phyloP scores from a whole-genome alignment of 1,140 invertebrate species.

The Euura saliciscinereae region DNA sequence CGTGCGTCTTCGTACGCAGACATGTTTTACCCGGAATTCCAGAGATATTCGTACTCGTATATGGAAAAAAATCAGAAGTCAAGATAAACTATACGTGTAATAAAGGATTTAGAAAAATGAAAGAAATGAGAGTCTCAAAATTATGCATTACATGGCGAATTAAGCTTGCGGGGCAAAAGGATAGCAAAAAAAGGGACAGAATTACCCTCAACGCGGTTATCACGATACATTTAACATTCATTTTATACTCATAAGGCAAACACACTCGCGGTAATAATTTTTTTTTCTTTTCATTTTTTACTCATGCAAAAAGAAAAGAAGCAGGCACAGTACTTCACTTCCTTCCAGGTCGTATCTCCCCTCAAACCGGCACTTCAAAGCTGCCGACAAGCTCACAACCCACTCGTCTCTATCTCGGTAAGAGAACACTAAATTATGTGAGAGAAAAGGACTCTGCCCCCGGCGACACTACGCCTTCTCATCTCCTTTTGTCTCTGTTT shows the following conservation, averaged over 20 bases:
- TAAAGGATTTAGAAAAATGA: no score
- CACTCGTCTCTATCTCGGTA: not conserved
- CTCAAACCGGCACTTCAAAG: constrained; percentile 4
- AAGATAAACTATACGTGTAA: no score
- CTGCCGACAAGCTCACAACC: not conserved
- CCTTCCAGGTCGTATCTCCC: constrained; percentile 5
- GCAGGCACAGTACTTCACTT: constrained; percentile 6
- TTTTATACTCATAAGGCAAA: not conserved
- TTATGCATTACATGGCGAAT: not conserved
- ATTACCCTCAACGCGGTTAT: not conserved
- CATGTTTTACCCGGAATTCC: no score
- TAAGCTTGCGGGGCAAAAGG: not conserved
- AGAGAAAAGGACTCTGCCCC: not conserved
- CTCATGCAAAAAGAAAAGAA: not conserved
- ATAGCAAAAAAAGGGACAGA: not conserved
- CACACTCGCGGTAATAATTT: not conserved
- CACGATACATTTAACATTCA: constrained; percentile 8
- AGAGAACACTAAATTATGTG: no score
- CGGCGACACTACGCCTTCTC: not conserved
- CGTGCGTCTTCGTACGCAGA: no score
- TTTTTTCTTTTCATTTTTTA: not conserved
- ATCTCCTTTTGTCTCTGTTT: no score
- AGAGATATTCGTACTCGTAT: no score
- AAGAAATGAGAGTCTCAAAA: no score
- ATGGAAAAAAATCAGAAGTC: no score